Evolutionary conservation across 2,113 vertebrate genomes (phyloP), one percentile per base, ranked within the genome.

Genomic region (Crotalus horridus): DNA sequence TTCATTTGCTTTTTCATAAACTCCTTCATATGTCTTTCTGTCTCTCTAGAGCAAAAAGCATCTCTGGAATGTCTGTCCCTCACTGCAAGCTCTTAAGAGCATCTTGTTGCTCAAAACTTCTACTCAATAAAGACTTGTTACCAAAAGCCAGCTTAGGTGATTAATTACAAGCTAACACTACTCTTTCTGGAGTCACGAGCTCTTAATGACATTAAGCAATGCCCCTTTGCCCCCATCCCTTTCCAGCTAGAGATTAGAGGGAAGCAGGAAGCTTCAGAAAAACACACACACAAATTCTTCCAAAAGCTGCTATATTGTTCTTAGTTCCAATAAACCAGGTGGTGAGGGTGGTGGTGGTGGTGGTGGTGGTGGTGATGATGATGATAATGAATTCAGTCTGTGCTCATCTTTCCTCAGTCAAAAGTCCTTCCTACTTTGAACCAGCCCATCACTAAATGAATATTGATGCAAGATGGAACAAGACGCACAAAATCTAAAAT

Each of bases 121-220:
- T 81, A 39, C 2, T 9, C 46, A 29, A 61, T 93, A 93, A 0
- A 92, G 0, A 90, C 94, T 92, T 96, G 93, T 95, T 15, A 96
- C 92, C 90, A 91, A 97, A 95, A 96, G 96, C 95, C 97, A 95
- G 97, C 97, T 98, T 97, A 97, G 97, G 97, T 97, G 97, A 97
- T 97, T 98, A 98, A 98, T 97, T 94, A 97, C 95, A 96, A 87
- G 96, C 96, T 98, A 97, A 97, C 94, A 91, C 97, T 93, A 95
- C 96, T 96, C 94, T 89, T 33, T 81, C 21, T 0, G 88, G 96
- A 97, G 96, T 98, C 98, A 98, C 97, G 95, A 96, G 98, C 96
- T 97, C 95, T 96, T 89, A 12, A 92, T 0, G 6, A 95, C 89
- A 53, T 85, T 4, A 93, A 93, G 86, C 29, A 7, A 87, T 1